phyloP scores from a whole-genome alignment of 2,797 vertebrate genomes.

The Rhincodon typus region DNA sequence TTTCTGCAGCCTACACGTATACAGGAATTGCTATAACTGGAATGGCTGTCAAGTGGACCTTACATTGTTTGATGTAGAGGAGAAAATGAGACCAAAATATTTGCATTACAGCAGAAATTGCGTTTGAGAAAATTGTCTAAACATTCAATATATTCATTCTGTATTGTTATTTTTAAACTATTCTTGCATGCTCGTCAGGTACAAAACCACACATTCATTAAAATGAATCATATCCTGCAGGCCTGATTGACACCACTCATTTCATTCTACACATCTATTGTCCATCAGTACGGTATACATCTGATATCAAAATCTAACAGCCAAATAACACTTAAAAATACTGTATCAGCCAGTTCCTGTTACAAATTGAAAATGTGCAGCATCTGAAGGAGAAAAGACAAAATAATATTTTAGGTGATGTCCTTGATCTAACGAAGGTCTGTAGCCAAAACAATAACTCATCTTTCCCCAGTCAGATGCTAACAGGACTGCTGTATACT shows the following conservation, averaged over 20 bases:
- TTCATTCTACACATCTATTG: neutral
- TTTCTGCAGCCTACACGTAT: neutral
- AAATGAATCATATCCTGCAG: neutral
- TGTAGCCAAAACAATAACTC: neutral
- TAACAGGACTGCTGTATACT: neutral
- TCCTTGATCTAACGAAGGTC: neutral
- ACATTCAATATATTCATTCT: neutral
- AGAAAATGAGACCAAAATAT: neutral
- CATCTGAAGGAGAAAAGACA: neutral
- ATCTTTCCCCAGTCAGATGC: neutral
- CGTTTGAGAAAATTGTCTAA: neutral
- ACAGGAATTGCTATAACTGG: neutral
- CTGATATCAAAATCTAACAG: neutral
- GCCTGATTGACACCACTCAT: neutral
- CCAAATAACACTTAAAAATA: neutral
- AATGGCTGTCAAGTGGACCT: neutral
- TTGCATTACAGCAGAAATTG: neutral
- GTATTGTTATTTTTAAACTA: neutral
- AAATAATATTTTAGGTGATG: neutral
- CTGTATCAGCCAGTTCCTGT: neutral
- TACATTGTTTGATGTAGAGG: neutral
- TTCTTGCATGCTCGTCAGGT: neutral
- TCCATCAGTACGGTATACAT: neutral
- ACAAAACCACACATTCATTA: neutral
- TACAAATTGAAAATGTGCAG: neutral